A percentile compares a stretch with the other conserved stretches of the same genome.
Conservation (phyloP, 2,113 vertebrate species). For the Nothoprocta perdicaria region DNA sequence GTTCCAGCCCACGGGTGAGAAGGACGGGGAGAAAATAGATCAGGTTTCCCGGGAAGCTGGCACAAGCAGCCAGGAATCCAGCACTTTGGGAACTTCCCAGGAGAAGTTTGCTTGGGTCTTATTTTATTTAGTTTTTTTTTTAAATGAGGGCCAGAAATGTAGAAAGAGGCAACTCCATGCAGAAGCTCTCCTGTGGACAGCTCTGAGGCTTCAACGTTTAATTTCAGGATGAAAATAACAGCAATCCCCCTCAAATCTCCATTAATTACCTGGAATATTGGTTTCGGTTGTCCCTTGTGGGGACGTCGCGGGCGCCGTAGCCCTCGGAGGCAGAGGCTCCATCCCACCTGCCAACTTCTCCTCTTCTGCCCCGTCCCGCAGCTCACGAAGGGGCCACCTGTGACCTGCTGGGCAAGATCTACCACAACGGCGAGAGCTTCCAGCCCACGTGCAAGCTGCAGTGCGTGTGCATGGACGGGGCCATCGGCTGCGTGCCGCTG, state of each 20-base stretch:
- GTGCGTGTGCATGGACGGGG: conserved; percentile 83
- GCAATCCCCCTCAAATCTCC: background rate
- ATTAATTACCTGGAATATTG: background rate
- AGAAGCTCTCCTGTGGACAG: background rate
- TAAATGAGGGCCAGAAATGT: background rate
- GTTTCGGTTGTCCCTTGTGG: background rate
- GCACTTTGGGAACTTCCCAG: background rate
- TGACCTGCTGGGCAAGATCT: conserved; percentile 80
- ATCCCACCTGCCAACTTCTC: background rate
- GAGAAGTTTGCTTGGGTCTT: background rate
- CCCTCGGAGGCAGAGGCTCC: background rate
- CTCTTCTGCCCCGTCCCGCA: conserved; percentile 13
- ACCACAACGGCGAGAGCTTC: conserved; percentile 82
- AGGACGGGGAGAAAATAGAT: background rate
- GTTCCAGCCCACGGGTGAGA: fast-evolving
- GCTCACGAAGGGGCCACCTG: conserved; percentile 78
- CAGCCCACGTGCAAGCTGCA: conserved; percentile 83
- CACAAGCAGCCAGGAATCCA: background rate
- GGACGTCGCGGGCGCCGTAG: background rate
- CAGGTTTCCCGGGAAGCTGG: conserved; percentile 12
- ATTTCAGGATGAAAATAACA: background rate
- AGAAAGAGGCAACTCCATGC: background rate
- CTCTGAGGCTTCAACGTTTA: background rate
- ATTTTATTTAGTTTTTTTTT: background rate
- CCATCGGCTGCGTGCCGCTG: conserved; percentile 79